Conservation (phyloP, 2,113 vertebrate species). For the Clinocottus analis region DNA sequence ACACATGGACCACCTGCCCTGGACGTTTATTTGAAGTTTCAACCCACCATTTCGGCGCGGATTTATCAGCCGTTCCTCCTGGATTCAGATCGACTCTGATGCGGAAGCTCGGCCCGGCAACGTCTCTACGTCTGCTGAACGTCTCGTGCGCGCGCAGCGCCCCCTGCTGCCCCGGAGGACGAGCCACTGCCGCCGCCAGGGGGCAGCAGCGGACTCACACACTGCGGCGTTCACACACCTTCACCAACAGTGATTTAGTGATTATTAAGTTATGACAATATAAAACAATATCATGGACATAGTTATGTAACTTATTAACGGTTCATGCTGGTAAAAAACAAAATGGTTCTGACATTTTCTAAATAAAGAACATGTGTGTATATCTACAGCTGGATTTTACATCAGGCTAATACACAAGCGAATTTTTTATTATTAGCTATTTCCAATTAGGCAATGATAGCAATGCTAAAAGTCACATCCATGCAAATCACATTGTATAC, state of each 20-base stretch:
- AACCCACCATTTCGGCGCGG: slow-evolving; percentile 63
- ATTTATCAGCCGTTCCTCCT: slow-evolving; percentile 1
- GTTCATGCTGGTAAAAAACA: not conserved
- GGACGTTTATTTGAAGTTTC: fast-evolving
- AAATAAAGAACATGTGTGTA: not conserved
- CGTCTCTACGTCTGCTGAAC: fast-evolving
- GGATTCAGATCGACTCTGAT: fast-evolving
- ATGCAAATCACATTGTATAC: no score
- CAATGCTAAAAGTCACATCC: no score
- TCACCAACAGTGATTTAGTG: not conserved
- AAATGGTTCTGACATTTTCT: not conserved
- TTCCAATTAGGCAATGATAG: no score
- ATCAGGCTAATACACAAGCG: no score
- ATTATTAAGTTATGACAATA: not conserved
- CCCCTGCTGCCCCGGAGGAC: slow-evolving; percentile 55
- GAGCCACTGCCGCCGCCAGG: slow-evolving; percentile 7
- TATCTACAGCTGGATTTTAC: not conserved
- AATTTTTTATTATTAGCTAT: no score
- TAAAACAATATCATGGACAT: not conserved
- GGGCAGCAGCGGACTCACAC: slow-evolving; percentile 43
- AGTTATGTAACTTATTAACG: not conserved
- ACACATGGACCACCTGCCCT: fast-evolving
- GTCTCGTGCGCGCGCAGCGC: not conserved
- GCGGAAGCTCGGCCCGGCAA: not conserved
- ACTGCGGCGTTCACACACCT: not conserved